Conservation (phyloP, 1,140 invertebrate species). For the Sinonovacula constricta region DNA sequence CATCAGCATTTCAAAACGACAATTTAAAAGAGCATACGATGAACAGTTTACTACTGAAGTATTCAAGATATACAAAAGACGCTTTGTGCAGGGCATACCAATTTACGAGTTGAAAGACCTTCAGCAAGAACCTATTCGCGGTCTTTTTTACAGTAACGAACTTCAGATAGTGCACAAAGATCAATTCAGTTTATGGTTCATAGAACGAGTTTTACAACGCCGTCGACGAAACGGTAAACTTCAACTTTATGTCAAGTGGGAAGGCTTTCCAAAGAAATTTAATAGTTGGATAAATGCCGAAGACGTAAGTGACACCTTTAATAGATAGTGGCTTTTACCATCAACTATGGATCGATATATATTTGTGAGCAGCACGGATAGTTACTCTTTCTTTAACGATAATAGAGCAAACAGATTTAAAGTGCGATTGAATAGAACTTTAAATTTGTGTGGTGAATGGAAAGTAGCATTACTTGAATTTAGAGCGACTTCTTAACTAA, state of each 20-base stretch:
- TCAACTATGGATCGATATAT: not conserved
- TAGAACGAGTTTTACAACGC: not conserved
- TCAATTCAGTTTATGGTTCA: not conserved
- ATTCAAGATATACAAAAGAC: not conserved
- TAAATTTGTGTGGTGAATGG: not conserved
- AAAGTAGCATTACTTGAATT: not conserved
- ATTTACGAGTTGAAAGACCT: not conserved
- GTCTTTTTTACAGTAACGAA: not conserved
- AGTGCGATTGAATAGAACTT: not conserved
- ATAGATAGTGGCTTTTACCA: not conserved
- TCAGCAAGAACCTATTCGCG: not conserved
- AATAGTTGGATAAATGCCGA: not conserved
- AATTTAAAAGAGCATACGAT: not conserved
- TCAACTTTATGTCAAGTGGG: not conserved
- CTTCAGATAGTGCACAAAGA: not conserved
- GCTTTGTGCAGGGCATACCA: not conserved
- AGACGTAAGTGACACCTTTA: not conserved
- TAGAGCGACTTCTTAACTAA: not conserved
- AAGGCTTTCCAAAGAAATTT: not conserved
- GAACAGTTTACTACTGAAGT: not conserved
- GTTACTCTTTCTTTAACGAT: not conserved
- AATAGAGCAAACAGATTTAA: not conserved
- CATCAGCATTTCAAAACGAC: not conserved
- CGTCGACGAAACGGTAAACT: not conserved
- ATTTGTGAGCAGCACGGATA: not conserved